Percentiles rank a stretch among this genome's conserved stretches.
phyloP scores from a whole-genome alignment of 2,797 vertebrate species.

The Catostomus latipinnis region DNA sequence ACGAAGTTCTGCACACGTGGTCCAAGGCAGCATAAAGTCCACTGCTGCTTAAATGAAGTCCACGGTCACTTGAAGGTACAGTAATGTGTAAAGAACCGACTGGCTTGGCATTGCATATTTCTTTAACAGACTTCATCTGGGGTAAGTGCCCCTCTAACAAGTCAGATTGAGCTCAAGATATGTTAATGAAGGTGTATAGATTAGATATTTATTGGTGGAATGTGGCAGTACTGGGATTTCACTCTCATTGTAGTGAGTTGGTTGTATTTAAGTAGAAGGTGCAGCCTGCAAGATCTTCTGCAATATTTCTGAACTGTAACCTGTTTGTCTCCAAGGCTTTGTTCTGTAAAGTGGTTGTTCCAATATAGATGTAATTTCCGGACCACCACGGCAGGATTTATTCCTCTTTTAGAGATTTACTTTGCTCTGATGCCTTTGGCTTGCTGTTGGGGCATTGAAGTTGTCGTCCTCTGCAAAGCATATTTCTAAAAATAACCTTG shows the following conservation, averaged over 20 bases:
- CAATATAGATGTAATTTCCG: not conserved
- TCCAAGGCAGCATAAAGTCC: slow-evolving; percentile 90
- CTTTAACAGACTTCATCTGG: not conserved
- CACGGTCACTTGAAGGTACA: slow-evolving; percentile 6
- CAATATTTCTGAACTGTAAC: not conserved
- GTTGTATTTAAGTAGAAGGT: not conserved
- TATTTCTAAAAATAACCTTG: not conserved
- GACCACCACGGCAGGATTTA: not conserved
- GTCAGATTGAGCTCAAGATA: not conserved
- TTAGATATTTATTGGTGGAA: slow-evolving; percentile 7
- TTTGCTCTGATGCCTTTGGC: not conserved
- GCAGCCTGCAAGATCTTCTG: not conserved
- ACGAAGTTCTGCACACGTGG: slow-evolving; percentile 90
- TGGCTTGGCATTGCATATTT: slow-evolving; percentile 61
- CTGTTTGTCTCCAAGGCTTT: not conserved
- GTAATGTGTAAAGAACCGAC: not conserved
- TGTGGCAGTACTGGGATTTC: not conserved
- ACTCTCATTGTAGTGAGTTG: not conserved
- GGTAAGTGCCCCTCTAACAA: slow-evolving; percentile 17
- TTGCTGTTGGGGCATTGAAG: not conserved
- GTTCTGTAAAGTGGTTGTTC: not conserved
- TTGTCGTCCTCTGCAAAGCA: not conserved
- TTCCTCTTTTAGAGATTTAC: not conserved
- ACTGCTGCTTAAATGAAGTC: slow-evolving; percentile 23
- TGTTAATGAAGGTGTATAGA: not conserved